phyloP scores from a whole-genome alignment of 2,113 vertebrate species.

The Glaucomys volans region DNA sequence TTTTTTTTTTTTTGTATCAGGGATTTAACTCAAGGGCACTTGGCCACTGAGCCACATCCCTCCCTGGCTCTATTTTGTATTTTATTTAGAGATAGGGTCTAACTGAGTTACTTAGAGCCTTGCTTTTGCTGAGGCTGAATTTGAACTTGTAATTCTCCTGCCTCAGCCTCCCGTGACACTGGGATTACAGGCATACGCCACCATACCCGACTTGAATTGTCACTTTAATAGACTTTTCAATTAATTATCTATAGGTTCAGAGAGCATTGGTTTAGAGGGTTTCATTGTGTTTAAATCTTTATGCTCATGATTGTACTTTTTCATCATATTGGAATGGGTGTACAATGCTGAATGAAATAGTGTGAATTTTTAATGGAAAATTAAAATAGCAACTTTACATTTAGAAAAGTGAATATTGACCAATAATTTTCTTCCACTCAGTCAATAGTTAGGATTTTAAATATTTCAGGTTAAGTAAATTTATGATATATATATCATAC shows the following conservation, averaged over 20 bases:
- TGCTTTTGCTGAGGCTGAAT: too few relatives aligned
- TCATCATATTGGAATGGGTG: neutral
- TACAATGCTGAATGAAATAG: neutral
- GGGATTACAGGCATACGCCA: too few relatives aligned
- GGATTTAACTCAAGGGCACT: too few relatives aligned
- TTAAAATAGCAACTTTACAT: neutral
- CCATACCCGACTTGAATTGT: neutral
- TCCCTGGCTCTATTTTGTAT: too few relatives aligned
- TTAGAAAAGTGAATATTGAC: neutral
- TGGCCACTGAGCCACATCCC: too few relatives aligned
- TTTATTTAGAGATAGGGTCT: too few relatives aligned
- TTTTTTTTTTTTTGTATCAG: too few relatives aligned
- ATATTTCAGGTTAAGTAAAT: neutral
- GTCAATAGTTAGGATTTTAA: neutral
- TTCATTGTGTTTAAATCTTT: neutral
- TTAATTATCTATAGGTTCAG: neutral
- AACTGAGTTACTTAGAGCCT: too few relatives aligned
- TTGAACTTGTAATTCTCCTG: too few relatives aligned
- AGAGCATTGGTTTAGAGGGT: neutral
- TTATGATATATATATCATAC: neutral
- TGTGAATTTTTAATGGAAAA: neutral
- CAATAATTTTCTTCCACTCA: neutral
- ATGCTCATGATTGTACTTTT: neutral
- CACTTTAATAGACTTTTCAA: neutral
- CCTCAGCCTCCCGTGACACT: too few relatives aligned